Evolutionary conservation across 2,888 invertebrate genomes (phyloP).

Genomic region (Venustoraphidia nigricollis): DNA sequence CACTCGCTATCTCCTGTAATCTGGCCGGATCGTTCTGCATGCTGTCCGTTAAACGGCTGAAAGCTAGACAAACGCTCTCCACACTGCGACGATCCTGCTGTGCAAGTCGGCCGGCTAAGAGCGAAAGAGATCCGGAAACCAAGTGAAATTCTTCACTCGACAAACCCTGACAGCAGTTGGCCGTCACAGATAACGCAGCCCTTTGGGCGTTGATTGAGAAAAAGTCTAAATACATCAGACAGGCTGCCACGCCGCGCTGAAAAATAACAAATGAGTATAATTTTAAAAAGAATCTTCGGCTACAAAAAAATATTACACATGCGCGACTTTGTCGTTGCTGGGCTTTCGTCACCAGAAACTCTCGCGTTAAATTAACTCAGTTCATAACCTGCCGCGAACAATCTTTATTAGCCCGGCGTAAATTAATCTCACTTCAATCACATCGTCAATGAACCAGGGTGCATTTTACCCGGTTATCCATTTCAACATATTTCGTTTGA

Average conservation of each 20-base stretch:
- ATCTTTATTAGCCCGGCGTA: too few species aligned
- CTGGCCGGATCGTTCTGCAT: conserved; percentile 84
- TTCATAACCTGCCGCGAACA: too few species aligned
- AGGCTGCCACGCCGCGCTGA: conserved; percentile 88
- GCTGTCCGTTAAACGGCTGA: conserved; percentile 91
- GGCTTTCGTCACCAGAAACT: too few species aligned
- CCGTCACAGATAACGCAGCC: conserved; percentile 88
- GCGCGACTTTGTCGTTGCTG: too few species aligned
- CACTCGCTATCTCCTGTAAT: conserved; percentile 86
- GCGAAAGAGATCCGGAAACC: conserved; percentile 72
- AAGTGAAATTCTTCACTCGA: conserved; percentile 89
- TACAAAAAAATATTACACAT: neutral
- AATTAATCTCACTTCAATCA: too few species aligned
- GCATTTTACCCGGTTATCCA: too few species aligned
- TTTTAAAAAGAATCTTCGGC: neutral
- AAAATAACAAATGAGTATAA: conserved; percentile 14
- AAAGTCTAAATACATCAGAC: conserved; percentile 93
- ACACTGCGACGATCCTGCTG: conserved; percentile 96
- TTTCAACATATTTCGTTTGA: too few species aligned
- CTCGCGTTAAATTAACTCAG: too few species aligned
- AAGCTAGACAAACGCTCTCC: conserved; percentile 91
- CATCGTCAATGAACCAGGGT: too few species aligned
- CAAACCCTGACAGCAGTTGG: conserved; percentile 93
- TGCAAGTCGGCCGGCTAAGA: conserved; percentile 64
- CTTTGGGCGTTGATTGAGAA: conserved; percentile 97